phyloP scores from a whole-genome alignment of 2,888 invertebrate species.

The Acanthosoma haemorrhoidale region DNA sequence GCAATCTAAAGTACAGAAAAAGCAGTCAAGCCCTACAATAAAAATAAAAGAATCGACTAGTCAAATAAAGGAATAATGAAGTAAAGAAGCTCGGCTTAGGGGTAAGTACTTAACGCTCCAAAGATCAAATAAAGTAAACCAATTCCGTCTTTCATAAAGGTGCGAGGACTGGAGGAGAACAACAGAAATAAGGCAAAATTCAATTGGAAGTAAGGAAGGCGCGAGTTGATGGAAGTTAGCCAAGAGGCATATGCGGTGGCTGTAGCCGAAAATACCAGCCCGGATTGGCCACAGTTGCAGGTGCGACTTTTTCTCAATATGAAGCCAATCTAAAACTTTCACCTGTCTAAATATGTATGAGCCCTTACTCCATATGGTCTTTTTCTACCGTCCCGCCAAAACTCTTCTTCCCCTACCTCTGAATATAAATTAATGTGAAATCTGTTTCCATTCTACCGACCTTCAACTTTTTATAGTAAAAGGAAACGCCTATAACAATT shows the following conservation, averaged over 20 bases:
- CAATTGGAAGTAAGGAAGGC: neutral
- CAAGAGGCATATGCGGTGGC: no score
- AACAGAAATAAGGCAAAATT: neutral
- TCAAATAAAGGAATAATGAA: no score
- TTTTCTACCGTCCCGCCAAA: conserved; percentile 9
- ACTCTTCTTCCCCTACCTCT: conserved; percentile 11
- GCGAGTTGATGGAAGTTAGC: neutral
- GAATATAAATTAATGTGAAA: conserved; percentile 28
- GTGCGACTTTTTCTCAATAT: conserved; percentile 26
- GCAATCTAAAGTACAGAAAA: no score
- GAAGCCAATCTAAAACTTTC: conserved; percentile 29
- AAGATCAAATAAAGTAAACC: no score
- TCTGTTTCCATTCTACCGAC: conserved; percentile 1
- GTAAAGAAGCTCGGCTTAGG: no score
- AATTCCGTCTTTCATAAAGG: no score
- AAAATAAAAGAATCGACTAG: no score
- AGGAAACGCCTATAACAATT: no score
- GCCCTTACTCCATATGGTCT: conserved; percentile 12
- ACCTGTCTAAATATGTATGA: conserved; percentile 29
- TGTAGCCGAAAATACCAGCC: no score
- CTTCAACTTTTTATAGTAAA: conserved; percentile 13
- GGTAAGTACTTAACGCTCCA: no score
- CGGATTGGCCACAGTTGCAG: neutral
- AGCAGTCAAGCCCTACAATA: no score
- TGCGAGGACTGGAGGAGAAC: no score